These are phyloP conservation scores for Leucoraja ocellata DNA, from an alignment of 2,797 vertebrate genomes.

Conservation along the genomic window DNA sequence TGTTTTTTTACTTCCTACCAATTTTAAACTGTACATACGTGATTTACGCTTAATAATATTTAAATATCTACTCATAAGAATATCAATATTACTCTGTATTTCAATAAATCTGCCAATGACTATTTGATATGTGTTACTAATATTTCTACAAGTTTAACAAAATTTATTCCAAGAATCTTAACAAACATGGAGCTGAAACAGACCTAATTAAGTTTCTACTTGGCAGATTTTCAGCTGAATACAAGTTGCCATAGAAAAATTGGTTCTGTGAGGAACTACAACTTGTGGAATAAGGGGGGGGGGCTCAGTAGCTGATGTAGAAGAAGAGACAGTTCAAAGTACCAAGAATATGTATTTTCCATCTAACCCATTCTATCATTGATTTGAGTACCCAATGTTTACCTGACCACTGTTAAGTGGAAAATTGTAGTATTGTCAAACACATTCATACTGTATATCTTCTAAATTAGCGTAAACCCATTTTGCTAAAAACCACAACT, in stretches of 20 bases:
- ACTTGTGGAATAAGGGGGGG: neutral
- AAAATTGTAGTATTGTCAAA: neutral
- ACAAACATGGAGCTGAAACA: neutral
- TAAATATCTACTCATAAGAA: neutral
- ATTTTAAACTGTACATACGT: neutral
- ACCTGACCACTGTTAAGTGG: neutral
- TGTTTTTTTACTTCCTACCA: neutral
- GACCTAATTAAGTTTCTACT: neutral
- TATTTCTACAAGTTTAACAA: neutral
- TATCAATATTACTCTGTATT: neutral
- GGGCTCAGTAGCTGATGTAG: neutral
- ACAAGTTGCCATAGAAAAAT: neutral
- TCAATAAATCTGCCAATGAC: neutral
- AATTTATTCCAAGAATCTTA: neutral
- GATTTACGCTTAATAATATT: neutral
- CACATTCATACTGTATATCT: too few relatives aligned
- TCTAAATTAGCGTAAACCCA: neutral
- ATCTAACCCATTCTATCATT: neutral
- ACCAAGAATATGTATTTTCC: neutral
- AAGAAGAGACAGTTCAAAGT: too few relatives aligned
- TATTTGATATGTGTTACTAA: neutral
- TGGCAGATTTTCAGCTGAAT: neutral
- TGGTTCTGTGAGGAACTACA: neutral
- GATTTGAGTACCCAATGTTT: neutral
- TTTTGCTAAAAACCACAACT: neutral